Evolutionary conservation across 2,888 invertebrate genomes (phyloP), one percentile per base, ranked within the genome.

Genomic region (Phorcus lineatus): DNA sequence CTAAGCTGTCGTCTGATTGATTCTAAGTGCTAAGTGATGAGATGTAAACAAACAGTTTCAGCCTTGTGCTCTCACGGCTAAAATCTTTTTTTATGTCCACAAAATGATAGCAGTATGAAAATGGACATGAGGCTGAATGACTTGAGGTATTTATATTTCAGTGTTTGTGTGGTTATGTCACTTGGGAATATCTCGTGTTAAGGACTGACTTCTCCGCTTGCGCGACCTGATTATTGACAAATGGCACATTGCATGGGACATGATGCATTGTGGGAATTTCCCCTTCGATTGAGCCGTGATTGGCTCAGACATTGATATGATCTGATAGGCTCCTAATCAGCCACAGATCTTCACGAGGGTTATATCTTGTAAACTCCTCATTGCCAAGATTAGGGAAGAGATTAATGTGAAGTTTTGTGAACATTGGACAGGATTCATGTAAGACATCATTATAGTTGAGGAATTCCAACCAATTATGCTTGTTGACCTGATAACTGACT

Each of bases 1-100:
- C 36, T 40, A 70, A 70, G 28, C 70, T 17, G 28, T 19, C 40
- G 36, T 17, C 70, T 31, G 70, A 36, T 36, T 70, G 70, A 17
- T 70, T 40, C n/a, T n/a, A 16, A 70, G 40, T 70, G 70, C n/a
- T 70, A 40, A 70, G 24, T 36, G 70, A 70, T 70, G 70, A 70
- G 70, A 70, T 28, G 36, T 70, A 70, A 70, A 70, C 40, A 70
- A 70, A 70, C 19, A 70, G 70, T 7, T 11, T 11, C 24, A 62
- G 62, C 24, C 22, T 28, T 9, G 7, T 24, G 2, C 62, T 62
- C 62, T 28, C 19, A 4, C 62, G 24, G 17, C 62, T 9, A 11
- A 24, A 28, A 57, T 22, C 62, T 62, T 24, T 62, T 62, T 62
- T 62, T 28, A 13, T 57, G 19, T 3, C 57, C 19, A n/a, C 57